Conservation (phyloP, 2,113 vertebrate genomes). For the Holacanthus passer region DNA sequence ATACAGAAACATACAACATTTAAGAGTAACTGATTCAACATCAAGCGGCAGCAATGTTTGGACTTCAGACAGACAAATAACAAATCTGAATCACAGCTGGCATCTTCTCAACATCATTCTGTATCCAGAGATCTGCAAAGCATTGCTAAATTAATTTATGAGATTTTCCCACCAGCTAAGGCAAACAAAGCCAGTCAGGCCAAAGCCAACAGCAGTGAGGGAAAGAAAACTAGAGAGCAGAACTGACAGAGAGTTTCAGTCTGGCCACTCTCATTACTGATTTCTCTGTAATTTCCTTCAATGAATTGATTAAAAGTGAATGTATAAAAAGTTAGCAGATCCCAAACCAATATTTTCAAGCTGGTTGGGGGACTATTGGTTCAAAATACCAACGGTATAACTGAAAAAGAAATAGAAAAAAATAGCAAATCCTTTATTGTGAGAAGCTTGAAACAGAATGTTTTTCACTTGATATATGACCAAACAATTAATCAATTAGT, state of each 20-base stretch:
- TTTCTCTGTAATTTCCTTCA: background rate
- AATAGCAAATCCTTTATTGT: background rate
- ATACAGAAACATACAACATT: background rate
- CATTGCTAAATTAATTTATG: background rate
- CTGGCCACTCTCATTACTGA: background rate
- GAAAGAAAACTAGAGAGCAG: background rate
- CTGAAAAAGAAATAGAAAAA: background rate
- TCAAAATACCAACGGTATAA: background rate
- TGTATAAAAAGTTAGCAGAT: background rate
- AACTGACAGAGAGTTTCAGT: background rate
- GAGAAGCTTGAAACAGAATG: background rate
- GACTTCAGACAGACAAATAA: background rate
- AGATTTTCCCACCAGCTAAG: conserved; percentile 1
- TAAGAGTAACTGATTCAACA: background rate
- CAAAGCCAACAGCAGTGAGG: background rate
- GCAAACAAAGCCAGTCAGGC: background rate
- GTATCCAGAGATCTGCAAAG: background rate
- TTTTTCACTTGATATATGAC: background rate
- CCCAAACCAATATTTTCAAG: background rate
- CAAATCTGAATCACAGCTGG: background rate
- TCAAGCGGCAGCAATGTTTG: background rate
- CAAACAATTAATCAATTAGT: background rate
- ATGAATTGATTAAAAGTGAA: background rate
- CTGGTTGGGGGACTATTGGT: too few relatives aligned
- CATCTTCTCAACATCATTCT: background rate